Base-by-base conservation (phyloP, 2,888 invertebrate species). In the Mycalesis mineus region DNA sequence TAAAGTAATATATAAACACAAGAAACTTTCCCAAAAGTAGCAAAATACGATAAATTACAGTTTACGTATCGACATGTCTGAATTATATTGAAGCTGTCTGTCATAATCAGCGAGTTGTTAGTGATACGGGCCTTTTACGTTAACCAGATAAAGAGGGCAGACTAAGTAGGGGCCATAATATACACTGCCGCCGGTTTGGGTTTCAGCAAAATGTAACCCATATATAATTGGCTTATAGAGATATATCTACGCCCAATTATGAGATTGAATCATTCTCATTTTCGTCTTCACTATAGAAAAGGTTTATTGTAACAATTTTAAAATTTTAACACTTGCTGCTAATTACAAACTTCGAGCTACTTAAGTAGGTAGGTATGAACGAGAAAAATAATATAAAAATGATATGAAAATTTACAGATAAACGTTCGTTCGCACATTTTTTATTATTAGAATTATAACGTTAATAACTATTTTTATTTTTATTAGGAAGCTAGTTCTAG, bases 61-160 rank as follows among this genome's bases (percentile, higher is more conserved):
- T 14, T 29, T 51, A 51, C 29, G 41, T 51, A 40, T 51, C 51
- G 42, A 42, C 54, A 49, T 67, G 72, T 73, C 73, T 74, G 72
- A 66, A 57, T 66, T 64, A 65, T 70, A 73, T 76, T 73, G 71
- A 67, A 69, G 58, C 77, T 78, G 84, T 81, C 81, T 73, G 77
- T 83, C 83, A 81, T 77, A 83, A 82, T 83, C 73, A 77, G 68
- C 63, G 72, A 69, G 74, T 77, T 68, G 64, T 67, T 66, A 66
- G 59, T 61, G 65, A 73, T 73, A 74, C 68, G 72, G 72, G 72
- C 64, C 57, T 65, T 67, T 60, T 55, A 61, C 61, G 65, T 64
- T 67, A 67, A 68, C 65, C 61, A 67, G 65, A 65, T 63, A 68
- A 67, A 64, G 65, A 68, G 67, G 36, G 28, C 45, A 36, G 29